phyloP scores from a whole-genome alignment of 2,888 invertebrate species.

The Callimorpha dominula region DNA sequence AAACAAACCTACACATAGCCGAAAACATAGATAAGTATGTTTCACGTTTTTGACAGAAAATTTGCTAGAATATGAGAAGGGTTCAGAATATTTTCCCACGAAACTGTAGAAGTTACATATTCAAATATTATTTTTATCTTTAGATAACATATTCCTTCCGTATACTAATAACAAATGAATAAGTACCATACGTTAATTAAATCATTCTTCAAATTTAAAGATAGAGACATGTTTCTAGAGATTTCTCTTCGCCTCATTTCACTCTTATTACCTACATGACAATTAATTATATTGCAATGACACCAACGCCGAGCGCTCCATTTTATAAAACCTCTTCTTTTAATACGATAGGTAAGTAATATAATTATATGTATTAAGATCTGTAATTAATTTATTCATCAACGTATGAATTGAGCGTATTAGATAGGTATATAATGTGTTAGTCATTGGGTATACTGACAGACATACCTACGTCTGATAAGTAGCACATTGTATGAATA shows the following conservation, averaged over 20 bases:
- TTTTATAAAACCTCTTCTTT: not conserved
- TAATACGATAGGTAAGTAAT: not conserved
- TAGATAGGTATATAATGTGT: not conserved
- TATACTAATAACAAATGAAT: not conserved
- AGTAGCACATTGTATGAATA: slow-evolving; percentile 4
- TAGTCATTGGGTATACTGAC: slow-evolving; percentile 34
- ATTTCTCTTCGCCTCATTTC: not conserved
- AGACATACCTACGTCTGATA: slow-evolving; percentile 9
- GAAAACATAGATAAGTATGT: not conserved
- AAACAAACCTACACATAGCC: not conserved
- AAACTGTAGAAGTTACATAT: not conserved
- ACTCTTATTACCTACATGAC: not conserved
- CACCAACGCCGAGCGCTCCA: not conserved
- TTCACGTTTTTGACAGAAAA: not conserved
- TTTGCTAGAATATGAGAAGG: not conserved
- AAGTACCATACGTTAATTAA: not conserved
- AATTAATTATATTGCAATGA: not conserved
- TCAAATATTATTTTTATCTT: not conserved
- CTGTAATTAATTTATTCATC: not conserved
- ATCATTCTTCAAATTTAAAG: not conserved
- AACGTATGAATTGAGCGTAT: not conserved
- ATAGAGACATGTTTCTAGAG: not conserved
- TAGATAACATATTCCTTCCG: slow-evolving; percentile 7
- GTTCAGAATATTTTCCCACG: not conserved
- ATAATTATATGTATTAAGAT: not conserved